Evolutionary conservation across 2,888 invertebrate species (phyloP).

Genomic region (Drosophila birchii): DNA sequence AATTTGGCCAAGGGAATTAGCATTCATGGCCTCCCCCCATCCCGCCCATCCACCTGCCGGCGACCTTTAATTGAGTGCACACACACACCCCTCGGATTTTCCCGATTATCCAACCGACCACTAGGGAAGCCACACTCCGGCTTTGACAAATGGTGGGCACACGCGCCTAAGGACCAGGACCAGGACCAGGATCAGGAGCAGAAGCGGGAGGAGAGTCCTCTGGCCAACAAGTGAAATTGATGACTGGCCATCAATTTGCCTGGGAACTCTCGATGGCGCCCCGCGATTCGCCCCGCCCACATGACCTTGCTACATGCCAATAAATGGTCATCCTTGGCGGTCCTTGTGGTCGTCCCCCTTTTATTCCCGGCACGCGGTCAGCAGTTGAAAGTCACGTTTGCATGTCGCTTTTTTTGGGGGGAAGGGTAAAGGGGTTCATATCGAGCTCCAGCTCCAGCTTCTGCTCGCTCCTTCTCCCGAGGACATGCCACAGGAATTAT

Average conservation of each 20-base stretch:
- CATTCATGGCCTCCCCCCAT: slow-evolving; percentile 25
- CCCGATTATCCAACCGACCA: slow-evolving; percentile 8
- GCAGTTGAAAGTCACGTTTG: slow-evolving; percentile 78
- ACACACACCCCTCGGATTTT: slow-evolving; percentile 1
- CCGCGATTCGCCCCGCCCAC: slow-evolving; percentile 48
- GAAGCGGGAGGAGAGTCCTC: slow-evolving; percentile 6
- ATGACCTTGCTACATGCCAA: slow-evolving; percentile 76
- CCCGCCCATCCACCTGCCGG: slow-evolving; percentile 10
- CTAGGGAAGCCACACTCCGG: slow-evolving; percentile 22
- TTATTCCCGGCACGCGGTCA: slow-evolving; percentile 66
- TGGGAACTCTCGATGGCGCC: slow-evolving; percentile 38
- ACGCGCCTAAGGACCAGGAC: slow-evolving; percentile 3
- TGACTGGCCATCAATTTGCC: slow-evolving; percentile 78
- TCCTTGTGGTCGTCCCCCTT: slow-evolving; percentile 7
- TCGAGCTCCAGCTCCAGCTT: neutral
- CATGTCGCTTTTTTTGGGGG: slow-evolving; percentile 17
- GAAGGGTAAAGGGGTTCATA: slow-evolving; percentile 19
- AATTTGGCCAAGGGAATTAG: slow-evolving; percentile 25
- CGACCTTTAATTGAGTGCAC: slow-evolving; percentile 49
- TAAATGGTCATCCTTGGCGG: slow-evolving; percentile 61
- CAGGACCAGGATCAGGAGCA: neutral
- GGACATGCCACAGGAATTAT: slow-evolving; percentile 80
- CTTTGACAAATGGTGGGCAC: slow-evolving; percentile 37
- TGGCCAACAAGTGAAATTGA: slow-evolving; percentile 77
- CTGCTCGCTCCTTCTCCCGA: slow-evolving; percentile 52